Evolutionary conservation across 2,113 vertebrate species (phyloP), one percentile per base, ranked within the genome.

Genomic region (Cottus gobio): DNA sequence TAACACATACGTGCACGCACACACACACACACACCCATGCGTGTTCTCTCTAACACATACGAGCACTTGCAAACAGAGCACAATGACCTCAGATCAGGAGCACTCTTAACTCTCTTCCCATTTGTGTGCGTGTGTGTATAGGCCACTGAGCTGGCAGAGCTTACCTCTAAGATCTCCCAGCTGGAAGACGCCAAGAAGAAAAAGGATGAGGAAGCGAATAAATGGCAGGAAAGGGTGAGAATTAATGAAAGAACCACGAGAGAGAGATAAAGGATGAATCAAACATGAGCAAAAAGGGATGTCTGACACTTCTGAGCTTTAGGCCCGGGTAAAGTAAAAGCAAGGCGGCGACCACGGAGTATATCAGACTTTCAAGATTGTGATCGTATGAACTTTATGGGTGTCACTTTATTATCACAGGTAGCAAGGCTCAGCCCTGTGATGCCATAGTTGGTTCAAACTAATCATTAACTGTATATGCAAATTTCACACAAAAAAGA

Each of bases 201-300:
- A 94, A 99, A 99, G 77, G 98, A 99, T 37, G 96, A 96, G 0
- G 97, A 98, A 64, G 96, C 97, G 11, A 92, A 95, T 58, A 95
- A 94, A 85, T 99, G 97, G 97, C 97, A 99, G 90, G 91, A 96
- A 84, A 98, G 98, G 96, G 97, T 99, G 94, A 95, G 93, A 84
- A 86, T 86, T 75, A 90, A 89, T 67, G 39, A 83, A 65, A 88
- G 77, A 87, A 42, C 36, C 61, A 30, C 5, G 16, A 46, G 44
- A 46, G 24, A 56, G 77, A 85, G 82, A 86, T 75, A 63, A 79
- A 67, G 75, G 67, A 77, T 86, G 83, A 91, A 74, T 92, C 69
- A 84, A 88, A 87, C 78, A 84, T 90, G 83, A 90, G 84, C 61
- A 75, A 46, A 89, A 85, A 80, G 54, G 64, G 26, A 76, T 75